Evolutionary conservation across 1,140 invertebrate species (phyloP).

Genomic region (Drosophila punjabiensis): DNA sequence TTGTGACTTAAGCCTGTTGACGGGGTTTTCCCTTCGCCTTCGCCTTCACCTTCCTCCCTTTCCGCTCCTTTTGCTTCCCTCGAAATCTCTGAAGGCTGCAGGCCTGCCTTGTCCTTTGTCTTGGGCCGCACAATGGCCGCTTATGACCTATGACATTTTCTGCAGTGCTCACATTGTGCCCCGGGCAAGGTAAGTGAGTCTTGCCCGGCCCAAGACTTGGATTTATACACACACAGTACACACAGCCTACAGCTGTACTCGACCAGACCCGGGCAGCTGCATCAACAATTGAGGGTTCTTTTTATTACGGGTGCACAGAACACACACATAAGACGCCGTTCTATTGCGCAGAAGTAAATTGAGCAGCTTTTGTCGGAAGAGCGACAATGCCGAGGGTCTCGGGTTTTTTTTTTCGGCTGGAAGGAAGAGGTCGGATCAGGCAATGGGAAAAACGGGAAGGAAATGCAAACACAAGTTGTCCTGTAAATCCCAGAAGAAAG

Average conservation of each 20-base stretch:
- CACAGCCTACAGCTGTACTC: slow-evolving; percentile 34
- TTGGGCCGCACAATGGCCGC: slow-evolving; percentile 52
- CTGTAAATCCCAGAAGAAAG: slow-evolving; percentile 35
- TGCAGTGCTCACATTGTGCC: slow-evolving; percentile 55
- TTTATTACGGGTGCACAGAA: slow-evolving; percentile 28
- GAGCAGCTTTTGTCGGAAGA: slow-evolving; percentile 52
- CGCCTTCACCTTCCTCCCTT: slow-evolving; percentile 15
- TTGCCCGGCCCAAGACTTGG: slow-evolving; percentile 45
- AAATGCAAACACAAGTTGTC: slow-evolving; percentile 44
- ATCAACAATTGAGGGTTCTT: slow-evolving; percentile 54
- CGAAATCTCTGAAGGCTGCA: slow-evolving; percentile 44
- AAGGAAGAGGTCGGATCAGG: background rate
- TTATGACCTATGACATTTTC: slow-evolving; percentile 80
- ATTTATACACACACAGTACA: slow-evolving; percentile 50
- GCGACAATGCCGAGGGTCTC: slow-evolving; percentile 19
- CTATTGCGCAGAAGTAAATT: slow-evolving; percentile 51
- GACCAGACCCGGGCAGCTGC: slow-evolving; percentile 63
- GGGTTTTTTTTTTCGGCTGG: background rate
- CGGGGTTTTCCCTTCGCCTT: slow-evolving; percentile 44
- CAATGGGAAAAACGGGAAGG: slow-evolving; percentile 12
- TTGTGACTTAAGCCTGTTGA: slow-evolving; percentile 55
- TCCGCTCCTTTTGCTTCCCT: slow-evolving; percentile 16
- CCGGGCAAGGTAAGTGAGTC: slow-evolving; percentile 48
- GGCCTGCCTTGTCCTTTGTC: slow-evolving; percentile 43
- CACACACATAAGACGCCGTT: slow-evolving; percentile 25